Conservation (phyloP, 2,797 vertebrate species). For the Lindbergichthys nudifrons region DNA sequence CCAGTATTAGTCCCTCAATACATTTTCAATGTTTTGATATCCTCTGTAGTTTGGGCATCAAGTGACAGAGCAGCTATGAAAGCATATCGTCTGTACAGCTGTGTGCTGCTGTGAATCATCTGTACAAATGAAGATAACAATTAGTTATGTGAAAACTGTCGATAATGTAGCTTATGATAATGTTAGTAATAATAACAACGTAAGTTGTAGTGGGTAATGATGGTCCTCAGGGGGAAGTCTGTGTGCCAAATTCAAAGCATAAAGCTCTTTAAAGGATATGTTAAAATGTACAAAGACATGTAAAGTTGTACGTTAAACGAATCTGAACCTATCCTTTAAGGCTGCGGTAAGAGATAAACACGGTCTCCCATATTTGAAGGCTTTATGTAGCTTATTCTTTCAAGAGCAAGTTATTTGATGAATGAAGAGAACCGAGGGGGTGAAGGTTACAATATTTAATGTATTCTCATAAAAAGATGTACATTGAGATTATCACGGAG, state of each 20-base stretch:
- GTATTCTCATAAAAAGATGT: slow-evolving; percentile 25
- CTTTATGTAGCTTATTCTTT: slow-evolving; percentile 56
- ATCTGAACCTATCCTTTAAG: slow-evolving; percentile 27
- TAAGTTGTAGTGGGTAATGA: slow-evolving; percentile 5
- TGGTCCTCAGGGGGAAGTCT: slow-evolving; percentile 56
- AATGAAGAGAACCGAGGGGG: slow-evolving; percentile 23
- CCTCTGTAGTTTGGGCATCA: slow-evolving; percentile 26
- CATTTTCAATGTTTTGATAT: slow-evolving; percentile 40
- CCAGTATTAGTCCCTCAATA: slow-evolving; percentile 17
- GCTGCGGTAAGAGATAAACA: slow-evolving; percentile 22
- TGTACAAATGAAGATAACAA: slow-evolving; percentile 13
- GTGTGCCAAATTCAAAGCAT: slow-evolving; percentile 42
- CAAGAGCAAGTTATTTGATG: slow-evolving; percentile 21
- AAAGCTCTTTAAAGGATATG: slow-evolving; percentile 11
- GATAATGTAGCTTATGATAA: slow-evolving; percentile 43
- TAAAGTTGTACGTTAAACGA: neutral
- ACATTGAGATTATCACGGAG: slow-evolving; percentile 20
- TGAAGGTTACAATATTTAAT: slow-evolving; percentile 25
- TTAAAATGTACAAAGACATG: slow-evolving; percentile 6
- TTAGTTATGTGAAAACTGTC: slow-evolving; percentile 30
- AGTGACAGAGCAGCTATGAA: slow-evolving; percentile 40
- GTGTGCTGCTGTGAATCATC: slow-evolving; percentile 18
- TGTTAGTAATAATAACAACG: slow-evolving; percentile 30
- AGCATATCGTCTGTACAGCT: slow-evolving; percentile 36
- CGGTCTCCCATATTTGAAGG: slow-evolving; percentile 10